A percentile compares a stretch with the other conserved stretches of the same genome.
phyloP scores from a whole-genome alignment of 2,113 vertebrate genomes.

The Thomomys bottae region DNA sequence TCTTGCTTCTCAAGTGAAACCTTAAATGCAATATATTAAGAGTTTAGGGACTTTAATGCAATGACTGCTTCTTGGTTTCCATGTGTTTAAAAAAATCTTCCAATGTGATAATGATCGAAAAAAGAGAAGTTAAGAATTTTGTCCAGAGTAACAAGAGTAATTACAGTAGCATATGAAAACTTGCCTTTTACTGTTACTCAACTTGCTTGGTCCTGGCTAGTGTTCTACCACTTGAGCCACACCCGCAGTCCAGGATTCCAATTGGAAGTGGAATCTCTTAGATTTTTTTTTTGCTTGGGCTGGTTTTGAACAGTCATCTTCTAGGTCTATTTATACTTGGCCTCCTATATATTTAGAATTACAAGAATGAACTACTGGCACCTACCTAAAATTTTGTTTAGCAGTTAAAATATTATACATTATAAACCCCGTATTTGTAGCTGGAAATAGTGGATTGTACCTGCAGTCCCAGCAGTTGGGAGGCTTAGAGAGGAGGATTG shows the following conservation, averaged over 20 bases:
- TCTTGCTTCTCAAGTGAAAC: slow-evolving; percentile 63
- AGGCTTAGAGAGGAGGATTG: neutral
- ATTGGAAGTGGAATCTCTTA: too few species aligned
- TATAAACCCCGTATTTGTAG: neutral
- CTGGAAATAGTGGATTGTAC: neutral
- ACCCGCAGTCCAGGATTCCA: too few species aligned
- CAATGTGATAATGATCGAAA: slow-evolving; percentile 16
- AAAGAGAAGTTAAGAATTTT: neutral
- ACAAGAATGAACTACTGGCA: too few species aligned
- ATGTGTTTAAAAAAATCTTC: slow-evolving; percentile 6
- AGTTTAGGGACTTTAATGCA: slow-evolving; percentile 31
- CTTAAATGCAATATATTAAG: slow-evolving; percentile 47
- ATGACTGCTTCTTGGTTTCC: slow-evolving; percentile 38
- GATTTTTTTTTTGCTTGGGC: too few species aligned
- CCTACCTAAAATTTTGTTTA: neutral
- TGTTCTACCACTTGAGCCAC: too few species aligned
- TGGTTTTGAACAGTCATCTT: too few species aligned
- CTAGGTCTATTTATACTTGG: too few species aligned
- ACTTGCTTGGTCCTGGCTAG: too few species aligned
- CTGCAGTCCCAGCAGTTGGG: neutral
- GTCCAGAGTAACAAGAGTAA: neutral
- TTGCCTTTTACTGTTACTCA: neutral
- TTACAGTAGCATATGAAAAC: neutral
- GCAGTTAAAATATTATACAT: slow-evolving; percentile 8
- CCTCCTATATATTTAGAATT: too few species aligned